Evolutionary conservation across 1,140 invertebrate genomes (phyloP), one percentile per base, ranked within the genome.

Genomic region (Meloidogyne exigua): DNA sequence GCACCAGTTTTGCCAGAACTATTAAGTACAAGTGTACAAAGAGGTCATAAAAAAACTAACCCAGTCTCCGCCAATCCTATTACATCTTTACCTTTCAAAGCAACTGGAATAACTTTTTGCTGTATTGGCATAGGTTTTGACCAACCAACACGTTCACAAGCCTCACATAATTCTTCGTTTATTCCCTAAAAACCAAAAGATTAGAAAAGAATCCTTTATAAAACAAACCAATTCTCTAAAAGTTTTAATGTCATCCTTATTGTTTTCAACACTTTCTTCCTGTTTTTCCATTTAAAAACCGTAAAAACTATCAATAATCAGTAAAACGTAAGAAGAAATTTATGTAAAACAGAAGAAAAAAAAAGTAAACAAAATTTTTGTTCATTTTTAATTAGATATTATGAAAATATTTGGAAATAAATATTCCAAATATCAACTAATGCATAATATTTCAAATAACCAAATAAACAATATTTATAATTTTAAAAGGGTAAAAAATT

Each of bases 11-110:
- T 87, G 28, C 85, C 85, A 26, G 80, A 81, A 74, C 77, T 79
- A 26, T 81, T 76, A n/a, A 76, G 25, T 68, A 13, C 26, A n/a
- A n/a, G n/a, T n/a, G n/a, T n/a, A 32, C 28, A 32, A 32, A 32
- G 7, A 2, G 28, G 2, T 13, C 2, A 11, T 12, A 23, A 68
- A 25, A 62, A 70, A 39, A 77, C 13, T 64, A 21, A 79, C 77
- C 85, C 85, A 25, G 85, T 86, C 57, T 88, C 85, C 12, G 85
- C 82, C 64, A 86, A 84, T 25, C 82, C 85, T 3, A 86, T 75
- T 36, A 87, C 76, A 77, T 86, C 86, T 23, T 75, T 26, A 13
- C 81, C 84, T 15, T 70, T 62, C 10, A 87, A 72, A 23, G 87
- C 76, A 57, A 78, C 63, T n/a, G 84, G 84, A 67, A 86, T 86